Percentiles rank a stretch among this genome's conserved stretches.
These are phyloP conservation scores for Lutjanus campechanus DNA, from an alignment of 2,797 vertebrate species.

Conservation along the genomic window DNA sequence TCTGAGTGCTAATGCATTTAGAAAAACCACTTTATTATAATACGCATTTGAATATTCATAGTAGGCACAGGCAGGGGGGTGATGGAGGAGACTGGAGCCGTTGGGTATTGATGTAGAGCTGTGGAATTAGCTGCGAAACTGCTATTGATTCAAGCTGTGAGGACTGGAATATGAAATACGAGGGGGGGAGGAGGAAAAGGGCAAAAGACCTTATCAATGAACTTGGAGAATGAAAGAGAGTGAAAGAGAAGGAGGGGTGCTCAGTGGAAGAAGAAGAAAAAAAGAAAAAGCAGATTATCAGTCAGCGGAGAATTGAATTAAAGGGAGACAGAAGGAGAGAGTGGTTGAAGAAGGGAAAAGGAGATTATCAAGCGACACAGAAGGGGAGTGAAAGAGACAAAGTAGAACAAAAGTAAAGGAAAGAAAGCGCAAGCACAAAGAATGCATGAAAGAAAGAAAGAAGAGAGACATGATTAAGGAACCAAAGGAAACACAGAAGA, in stretches of 20 bases:
- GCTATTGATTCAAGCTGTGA: slow-evolving; percentile 81
- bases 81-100: slow-evolving; percentile 62
- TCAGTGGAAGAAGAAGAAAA: slow-evolving; percentile 27
- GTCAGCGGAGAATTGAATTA: slow-evolving; percentile 77
- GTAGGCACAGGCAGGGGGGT: slow-evolving; percentile 60
- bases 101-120: slow-evolving; percentile 78
- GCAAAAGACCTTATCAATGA: slow-evolving; percentile 78
- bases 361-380: slow-evolving; percentile 65
- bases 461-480: slow-evolving; percentile 31
- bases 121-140: slow-evolving; percentile 78
- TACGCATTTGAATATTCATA: slow-evolving; percentile 79
- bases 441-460: slow-evolving; percentile 23
- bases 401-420: slow-evolving; percentile 56
- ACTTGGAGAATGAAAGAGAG: slow-evolving; percentile 66
- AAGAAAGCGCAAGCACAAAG: slow-evolving; percentile 50
- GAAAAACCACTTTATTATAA: slow-evolving; percentile 76
- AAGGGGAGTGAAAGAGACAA: slow-evolving; percentile 46
- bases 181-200: slow-evolving; percentile 53
- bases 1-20: slow-evolving; percentile 68
- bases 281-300: slow-evolving; percentile 72
- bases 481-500: slow-evolving; percentile 28
- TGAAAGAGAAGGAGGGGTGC: slow-evolving; percentile 42
- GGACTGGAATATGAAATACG: slow-evolving; percentile 77
- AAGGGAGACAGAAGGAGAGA: slow-evolving; percentile 64
- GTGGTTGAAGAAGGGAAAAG: slow-evolving; percentile 58